phyloP scores from a whole-genome alignment of 2,797 vertebrate species.

The Poecilia wingei region DNA sequence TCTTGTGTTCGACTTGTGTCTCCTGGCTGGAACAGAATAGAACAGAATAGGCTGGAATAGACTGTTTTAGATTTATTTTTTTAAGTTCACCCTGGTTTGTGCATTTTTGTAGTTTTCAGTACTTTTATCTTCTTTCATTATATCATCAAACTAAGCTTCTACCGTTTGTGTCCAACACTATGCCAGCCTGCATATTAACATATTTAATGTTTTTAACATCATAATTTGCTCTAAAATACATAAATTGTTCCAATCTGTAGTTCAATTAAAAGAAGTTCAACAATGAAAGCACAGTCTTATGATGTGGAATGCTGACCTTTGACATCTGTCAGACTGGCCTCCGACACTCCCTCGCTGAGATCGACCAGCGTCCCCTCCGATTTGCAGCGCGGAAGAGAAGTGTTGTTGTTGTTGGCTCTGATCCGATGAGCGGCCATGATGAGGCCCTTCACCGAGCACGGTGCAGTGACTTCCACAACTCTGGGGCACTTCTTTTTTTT shows the following conservation, averaged over 20 bases:
- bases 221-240: not conserved
- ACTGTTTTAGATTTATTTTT: too few species aligned
- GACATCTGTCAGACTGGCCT: slow-evolving; percentile 87
- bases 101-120: too few species aligned
- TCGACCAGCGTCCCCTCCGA: slow-evolving; percentile 96
- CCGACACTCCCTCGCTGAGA: slow-evolving; percentile 85
- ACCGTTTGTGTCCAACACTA: too few species aligned
- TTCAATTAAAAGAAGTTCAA: not conserved
- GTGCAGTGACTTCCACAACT: slow-evolving; percentile 15
- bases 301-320: slow-evolving; percentile 84
- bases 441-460: slow-evolving; percentile 29
- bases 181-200: not conserved
- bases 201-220: not conserved
- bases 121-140: too few species aligned
- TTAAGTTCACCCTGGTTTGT: too few species aligned
- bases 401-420: slow-evolving; percentile 87
- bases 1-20: too few species aligned
- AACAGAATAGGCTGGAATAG: too few species aligned
- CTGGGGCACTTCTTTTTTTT: slow-evolving; percentile 25
- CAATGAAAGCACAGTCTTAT: not conserved
- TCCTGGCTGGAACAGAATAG: too few species aligned
- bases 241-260: not conserved
- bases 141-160: too few species aligned
- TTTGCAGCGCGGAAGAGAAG: slow-evolving; percentile 90
- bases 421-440: slow-evolving; percentile 96